A percentile compares a stretch with the other conserved stretches of the same genome.
Conservation (phyloP, 2,797 vertebrate species). For the Miichthys miiuy region DNA sequence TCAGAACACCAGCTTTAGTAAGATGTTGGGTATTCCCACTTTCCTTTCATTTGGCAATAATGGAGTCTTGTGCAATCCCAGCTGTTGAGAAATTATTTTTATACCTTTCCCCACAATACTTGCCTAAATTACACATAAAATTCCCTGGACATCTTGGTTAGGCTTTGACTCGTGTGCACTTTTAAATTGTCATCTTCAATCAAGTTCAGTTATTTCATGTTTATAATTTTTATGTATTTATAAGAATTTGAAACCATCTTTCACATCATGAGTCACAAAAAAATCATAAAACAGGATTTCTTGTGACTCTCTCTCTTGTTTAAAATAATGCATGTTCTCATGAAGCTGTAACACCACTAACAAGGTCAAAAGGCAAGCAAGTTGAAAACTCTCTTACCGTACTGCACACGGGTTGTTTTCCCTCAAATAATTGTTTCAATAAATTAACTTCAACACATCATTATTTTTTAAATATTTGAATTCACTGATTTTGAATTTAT, state of each 20-base stretch:
- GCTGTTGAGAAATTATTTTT: constrained; percentile 44
- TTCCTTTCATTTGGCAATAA: constrained; percentile 51
- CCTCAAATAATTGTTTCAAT: background rate
- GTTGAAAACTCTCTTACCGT: background rate
- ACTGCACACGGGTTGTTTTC: background rate
- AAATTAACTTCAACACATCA: background rate
- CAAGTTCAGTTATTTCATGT: background rate
- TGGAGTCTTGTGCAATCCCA: constrained; percentile 28
- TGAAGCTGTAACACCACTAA: background rate
- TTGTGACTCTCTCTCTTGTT: background rate
- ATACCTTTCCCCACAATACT: constrained; percentile 12
- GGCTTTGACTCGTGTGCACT: constrained; percentile 9
- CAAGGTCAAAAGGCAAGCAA: background rate
- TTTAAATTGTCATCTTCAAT: background rate
- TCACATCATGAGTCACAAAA: background rate
- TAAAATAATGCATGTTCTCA: background rate
- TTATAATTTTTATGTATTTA: background rate
- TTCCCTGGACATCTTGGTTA: constrained; percentile 20
- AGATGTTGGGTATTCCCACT: constrained; percentile 26
- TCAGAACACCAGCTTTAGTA: constrained; percentile 36
- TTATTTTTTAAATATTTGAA: background rate
- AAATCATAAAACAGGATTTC: background rate
- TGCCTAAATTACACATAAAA: constrained; percentile 15
- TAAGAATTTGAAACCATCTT: background rate
- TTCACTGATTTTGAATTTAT: background rate